Evolutionary conservation across 2,113 vertebrate species (phyloP).

Genomic region (Crotalus horridus): DNA sequence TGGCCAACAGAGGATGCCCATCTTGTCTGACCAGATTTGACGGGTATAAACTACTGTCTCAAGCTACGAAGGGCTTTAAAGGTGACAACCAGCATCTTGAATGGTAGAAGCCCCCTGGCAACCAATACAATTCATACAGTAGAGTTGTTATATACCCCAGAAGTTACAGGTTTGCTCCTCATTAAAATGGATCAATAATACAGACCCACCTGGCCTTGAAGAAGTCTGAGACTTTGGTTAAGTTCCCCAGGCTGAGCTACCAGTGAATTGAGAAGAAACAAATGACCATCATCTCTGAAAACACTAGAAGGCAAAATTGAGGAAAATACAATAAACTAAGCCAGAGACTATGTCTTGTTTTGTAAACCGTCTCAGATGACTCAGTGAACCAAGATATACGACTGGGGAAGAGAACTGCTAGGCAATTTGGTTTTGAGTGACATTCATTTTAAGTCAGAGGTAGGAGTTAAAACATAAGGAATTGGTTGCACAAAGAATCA

Average conservation of each 20-base stretch:
- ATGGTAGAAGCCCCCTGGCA: background rate
- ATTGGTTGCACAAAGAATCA: background rate
- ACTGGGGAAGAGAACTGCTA: background rate
- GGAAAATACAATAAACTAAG: background rate
- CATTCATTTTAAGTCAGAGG: background rate
- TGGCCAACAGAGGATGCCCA: background rate
- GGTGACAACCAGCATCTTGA: background rate
- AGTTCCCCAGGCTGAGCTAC: background rate
- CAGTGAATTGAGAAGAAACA: background rate
- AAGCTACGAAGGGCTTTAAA: background rate
- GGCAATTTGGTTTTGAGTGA: background rate
- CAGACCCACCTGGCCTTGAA: background rate
- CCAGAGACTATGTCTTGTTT: background rate
- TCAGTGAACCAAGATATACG: background rate
- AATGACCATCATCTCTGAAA: background rate
- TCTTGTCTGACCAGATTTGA: background rate
- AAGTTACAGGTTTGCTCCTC: background rate
- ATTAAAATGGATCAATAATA: background rate
- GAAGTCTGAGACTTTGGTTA: background rate
- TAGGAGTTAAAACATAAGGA: background rate
- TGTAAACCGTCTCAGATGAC: background rate
- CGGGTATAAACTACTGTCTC: background rate
- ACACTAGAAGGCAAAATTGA: background rate
- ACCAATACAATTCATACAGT: background rate
- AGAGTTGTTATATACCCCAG: background rate